Evolutionary conservation across 1,140 invertebrate genomes (phyloP).

Genomic region (Solenopsis invicta): DNA sequence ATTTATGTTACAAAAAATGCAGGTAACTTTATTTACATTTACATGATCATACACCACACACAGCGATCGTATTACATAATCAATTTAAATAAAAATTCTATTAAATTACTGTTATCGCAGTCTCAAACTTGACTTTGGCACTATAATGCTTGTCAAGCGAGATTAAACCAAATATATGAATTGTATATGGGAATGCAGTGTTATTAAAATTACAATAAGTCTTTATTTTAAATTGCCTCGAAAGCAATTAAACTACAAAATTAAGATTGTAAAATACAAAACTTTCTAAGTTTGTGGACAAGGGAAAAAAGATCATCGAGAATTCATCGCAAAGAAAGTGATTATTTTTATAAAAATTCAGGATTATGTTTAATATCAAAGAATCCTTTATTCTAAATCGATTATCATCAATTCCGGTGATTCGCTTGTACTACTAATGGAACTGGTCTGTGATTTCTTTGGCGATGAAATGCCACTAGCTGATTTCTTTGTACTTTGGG

Average conservation of each 20-base stretch:
- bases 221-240: neutral
- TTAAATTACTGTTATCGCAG: slow-evolving; percentile 28
- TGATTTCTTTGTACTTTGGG: slow-evolving; percentile 80
- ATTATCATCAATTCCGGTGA: slow-evolving; percentile 86
- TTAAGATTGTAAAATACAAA: neutral
- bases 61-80: neutral
- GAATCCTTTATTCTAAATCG: slow-evolving; percentile 82
- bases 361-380: slow-evolving; percentile 41
- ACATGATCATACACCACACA: neutral
- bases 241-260: neutral
- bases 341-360: slow-evolving; percentile 37
- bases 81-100: slow-evolving; percentile 43
- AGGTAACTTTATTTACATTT: slow-evolving; percentile 54
- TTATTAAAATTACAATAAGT: slow-evolving; percentile 47
- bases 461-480: slow-evolving; percentile 70
- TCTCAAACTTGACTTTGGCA: slow-evolving; percentile 3
- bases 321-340: neutral
- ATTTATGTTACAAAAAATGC: slow-evolving; percentile 42
- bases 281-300: neutral
- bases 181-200: slow-evolving; percentile 41
- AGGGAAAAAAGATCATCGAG: neutral
- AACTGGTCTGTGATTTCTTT: slow-evolving; percentile 82
- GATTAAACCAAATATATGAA: neutral
- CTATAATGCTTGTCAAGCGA: neutral
- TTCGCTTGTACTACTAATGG: slow-evolving; percentile 85